Evolutionary conservation across 2,888 invertebrate genomes (phyloP).

Genomic region (Drosophila crucigera): DNA sequence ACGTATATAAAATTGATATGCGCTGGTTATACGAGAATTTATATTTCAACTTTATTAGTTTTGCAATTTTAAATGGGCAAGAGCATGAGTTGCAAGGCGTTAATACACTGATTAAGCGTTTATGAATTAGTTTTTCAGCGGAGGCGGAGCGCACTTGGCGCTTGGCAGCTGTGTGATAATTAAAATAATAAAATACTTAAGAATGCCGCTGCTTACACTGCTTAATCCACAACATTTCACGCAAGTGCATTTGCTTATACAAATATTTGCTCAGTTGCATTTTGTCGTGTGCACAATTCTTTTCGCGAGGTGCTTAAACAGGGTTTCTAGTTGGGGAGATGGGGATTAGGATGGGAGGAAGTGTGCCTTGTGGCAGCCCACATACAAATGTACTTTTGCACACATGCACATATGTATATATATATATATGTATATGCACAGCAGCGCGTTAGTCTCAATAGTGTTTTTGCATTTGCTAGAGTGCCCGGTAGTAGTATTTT

Average conservation of each 20-base stretch:
- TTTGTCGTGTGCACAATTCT: conserved; percentile 11
- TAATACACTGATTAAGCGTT: not conserved
- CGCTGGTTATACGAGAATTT: not conserved
- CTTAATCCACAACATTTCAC: not conserved
- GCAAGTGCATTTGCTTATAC: not conserved
- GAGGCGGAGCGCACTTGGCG: not conserved
- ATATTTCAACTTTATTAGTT: not conserved
- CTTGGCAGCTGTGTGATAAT: not conserved
- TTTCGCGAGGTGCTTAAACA: not conserved
- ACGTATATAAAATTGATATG: not conserved
- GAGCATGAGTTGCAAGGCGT: not conserved
- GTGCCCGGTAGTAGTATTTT: conserved; percentile 7
- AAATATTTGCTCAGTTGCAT: conserved; percentile 20
- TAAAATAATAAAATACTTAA: not conserved
- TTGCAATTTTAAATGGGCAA: not conserved
- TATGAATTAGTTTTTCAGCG: not conserved
- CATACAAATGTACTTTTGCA: not conserved
- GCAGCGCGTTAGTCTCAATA: not conserved
- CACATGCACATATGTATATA: not conserved
- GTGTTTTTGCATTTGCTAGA: conserved; percentile 19
- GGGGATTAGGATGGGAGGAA: not conserved
- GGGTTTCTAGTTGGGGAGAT: too few relatives aligned
- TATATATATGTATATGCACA: not conserved
- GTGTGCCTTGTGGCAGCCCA: not conserved
- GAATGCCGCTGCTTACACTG: not conserved